These are phyloP conservation scores for Anoncus sp. DNA, from an alignment of 2,888 invertebrate genomes.

Conservation along the genomic window DNA sequence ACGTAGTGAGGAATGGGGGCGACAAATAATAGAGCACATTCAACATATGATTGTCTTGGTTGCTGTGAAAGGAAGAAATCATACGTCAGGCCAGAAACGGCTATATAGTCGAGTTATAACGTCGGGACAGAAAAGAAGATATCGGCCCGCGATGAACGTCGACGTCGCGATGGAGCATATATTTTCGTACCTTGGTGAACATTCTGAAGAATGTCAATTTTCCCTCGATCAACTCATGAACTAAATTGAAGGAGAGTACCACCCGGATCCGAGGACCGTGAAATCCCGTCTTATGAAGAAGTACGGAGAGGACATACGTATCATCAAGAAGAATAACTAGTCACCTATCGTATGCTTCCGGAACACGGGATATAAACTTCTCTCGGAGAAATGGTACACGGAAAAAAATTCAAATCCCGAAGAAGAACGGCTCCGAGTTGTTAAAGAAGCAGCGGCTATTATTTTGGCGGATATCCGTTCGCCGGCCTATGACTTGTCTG, in stretches of 20 bases:
- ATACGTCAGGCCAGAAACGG: too few species aligned
- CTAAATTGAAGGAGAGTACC: constrained; percentile 48
- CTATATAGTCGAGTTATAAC: too few species aligned
- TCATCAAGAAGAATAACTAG: not conserved
- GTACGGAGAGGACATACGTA: too few species aligned
- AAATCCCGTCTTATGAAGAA: constrained; percentile 39
- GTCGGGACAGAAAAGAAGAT: too few species aligned
- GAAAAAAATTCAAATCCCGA: constrained; percentile 50
- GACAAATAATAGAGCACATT: too few species aligned
- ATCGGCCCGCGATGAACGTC: too few species aligned
- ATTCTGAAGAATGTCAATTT: constrained; percentile 66
- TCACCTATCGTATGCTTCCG: constrained; percentile 47
- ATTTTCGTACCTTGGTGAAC: constrained; percentile 51
- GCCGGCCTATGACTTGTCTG: constrained; percentile 49
- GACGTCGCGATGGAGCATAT: constrained; percentile 64
- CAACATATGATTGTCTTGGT: too few species aligned
- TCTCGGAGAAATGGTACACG: constrained; percentile 60
- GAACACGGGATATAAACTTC: constrained; percentile 65
- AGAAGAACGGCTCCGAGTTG: constrained; percentile 65
- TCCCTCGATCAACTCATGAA: constrained; percentile 58
- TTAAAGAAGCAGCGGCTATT: constrained; percentile 64
- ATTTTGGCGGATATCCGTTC: constrained; percentile 65
- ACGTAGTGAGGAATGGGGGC: too few species aligned
- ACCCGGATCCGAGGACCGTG: constrained; percentile 47
- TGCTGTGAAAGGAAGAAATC: too few species aligned